phyloP scores from a whole-genome alignment of 2,888 invertebrate species.

The Orchestes rusci region DNA sequence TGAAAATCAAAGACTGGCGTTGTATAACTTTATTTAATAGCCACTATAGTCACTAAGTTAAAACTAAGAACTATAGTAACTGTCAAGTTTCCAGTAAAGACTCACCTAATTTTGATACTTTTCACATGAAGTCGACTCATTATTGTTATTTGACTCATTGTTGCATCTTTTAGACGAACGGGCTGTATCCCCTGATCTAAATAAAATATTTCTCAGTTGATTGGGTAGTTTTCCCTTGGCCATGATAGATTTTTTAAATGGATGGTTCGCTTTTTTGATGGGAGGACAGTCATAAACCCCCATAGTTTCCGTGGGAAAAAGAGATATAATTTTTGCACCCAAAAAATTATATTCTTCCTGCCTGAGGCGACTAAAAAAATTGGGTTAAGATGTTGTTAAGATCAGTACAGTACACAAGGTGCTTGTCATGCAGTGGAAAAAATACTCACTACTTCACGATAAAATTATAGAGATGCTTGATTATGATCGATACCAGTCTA shows the following conservation, averaged over 20 bases:
- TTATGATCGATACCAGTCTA: neutral
- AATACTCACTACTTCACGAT: neutral
- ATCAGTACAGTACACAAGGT: too few relatives aligned
- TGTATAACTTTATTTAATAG: too few relatives aligned
- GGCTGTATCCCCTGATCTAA: slow-evolving; percentile 9
- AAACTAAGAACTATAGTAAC: neutral
- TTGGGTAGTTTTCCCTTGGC: slow-evolving; percentile 12
- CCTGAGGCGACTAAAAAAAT: slow-evolving; percentile 5
- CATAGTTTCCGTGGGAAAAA: slow-evolving; percentile 12
- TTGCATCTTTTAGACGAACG: neutral
- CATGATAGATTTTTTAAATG: slow-evolving; percentile 6
- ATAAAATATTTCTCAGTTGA: slow-evolving; percentile 9
- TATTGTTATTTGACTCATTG: too few relatives aligned
- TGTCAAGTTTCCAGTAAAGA: too few relatives aligned
- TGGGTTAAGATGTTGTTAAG: neutral
- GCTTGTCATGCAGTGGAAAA: neutral
- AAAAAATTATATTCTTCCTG: slow-evolving; percentile 12
- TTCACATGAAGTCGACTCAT: too few relatives aligned
- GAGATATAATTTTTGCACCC: slow-evolving; percentile 8
- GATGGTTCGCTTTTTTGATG: slow-evolving; percentile 2
- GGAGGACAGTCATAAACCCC: slow-evolving; percentile 11
- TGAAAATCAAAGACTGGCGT: too few relatives aligned
- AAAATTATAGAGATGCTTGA: neutral
- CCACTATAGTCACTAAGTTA: neutral
- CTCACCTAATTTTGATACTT: too few relatives aligned